Evolutionary conservation across 2,797 vertebrate species (phyloP).

Genomic region (Diceros bicornis): DNA sequence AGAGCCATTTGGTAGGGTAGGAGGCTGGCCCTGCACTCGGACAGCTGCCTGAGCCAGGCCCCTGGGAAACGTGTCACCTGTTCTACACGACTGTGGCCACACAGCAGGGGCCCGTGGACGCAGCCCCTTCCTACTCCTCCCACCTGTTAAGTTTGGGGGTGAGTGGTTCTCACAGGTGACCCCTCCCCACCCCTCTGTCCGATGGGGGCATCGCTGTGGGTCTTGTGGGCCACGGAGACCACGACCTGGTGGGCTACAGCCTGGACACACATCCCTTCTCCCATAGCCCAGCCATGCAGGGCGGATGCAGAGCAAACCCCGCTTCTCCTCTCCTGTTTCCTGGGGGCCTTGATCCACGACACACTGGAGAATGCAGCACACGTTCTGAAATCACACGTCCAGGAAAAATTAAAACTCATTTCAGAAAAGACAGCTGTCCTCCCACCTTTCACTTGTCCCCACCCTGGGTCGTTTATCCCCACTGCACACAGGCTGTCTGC

Average conservation of each 20-base stretch:
- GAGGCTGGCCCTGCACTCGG: background rate
- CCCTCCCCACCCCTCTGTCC: too few species aligned
- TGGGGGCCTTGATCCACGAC: too few species aligned
- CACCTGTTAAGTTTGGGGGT: too few species aligned
- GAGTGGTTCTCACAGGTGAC: background rate
- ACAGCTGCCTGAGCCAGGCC: background rate
- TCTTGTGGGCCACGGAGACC: background rate
- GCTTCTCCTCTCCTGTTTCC: background rate
- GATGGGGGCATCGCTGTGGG: rapidly evolving
- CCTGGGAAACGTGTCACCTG: background rate
- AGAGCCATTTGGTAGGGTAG: background rate
- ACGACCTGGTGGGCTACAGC: rapidly evolving
- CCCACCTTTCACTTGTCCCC: too few species aligned
- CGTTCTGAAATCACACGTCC: background rate
- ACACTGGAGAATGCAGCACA: too few species aligned
- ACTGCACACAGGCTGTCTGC: background rate
- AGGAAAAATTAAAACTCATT: background rate
- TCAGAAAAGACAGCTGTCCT: background rate
- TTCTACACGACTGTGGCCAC: background rate
- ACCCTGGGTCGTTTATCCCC: background rate
- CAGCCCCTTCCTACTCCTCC: background rate
- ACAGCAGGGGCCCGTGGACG: too few species aligned
- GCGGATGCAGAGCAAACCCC: background rate
- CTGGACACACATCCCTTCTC: background rate
- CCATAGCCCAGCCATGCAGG: rapidly evolving